phyloP scores from a whole-genome alignment of 2,113 vertebrate genomes.

The Pedionomus torquatus region DNA sequence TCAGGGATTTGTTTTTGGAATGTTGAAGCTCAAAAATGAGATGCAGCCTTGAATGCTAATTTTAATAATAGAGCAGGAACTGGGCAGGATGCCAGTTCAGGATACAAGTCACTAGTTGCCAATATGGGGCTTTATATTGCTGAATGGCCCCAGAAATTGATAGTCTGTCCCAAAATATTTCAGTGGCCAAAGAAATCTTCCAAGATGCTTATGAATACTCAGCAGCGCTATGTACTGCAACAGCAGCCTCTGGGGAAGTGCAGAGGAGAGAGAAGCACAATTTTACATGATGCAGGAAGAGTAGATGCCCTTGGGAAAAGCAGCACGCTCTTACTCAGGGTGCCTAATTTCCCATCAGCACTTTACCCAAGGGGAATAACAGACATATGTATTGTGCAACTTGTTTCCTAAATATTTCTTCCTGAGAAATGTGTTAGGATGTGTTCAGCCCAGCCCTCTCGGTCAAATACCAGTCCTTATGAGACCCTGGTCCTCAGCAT shows the following conservation, averaged over 20 bases:
- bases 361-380: not conserved
- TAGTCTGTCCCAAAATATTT: not conserved
- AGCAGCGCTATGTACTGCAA: not conserved
- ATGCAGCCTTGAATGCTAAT: not conserved
- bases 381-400: not conserved
- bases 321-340: fast-evolving
- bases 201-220: not conserved
- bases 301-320: not conserved
- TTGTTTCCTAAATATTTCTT: not conserved
- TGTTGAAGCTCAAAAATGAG: not conserved
- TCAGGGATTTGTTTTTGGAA: not conserved
- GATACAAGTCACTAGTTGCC: not conserved
- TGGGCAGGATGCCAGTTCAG: not conserved
- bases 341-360: not conserved
- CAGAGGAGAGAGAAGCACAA: not conserved
- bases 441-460: not conserved
- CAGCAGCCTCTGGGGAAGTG: not conserved
- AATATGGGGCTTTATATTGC: not conserved
- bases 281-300: not conserved
- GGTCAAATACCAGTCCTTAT: not conserved
- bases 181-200: not conserved
- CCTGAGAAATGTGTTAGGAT: not conserved
- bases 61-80: not conserved
- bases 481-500: not conserved
- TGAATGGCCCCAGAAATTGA: not conserved